Conservation (phyloP, 1,140 invertebrate genomes). For the Drosophila pandora region DNA sequence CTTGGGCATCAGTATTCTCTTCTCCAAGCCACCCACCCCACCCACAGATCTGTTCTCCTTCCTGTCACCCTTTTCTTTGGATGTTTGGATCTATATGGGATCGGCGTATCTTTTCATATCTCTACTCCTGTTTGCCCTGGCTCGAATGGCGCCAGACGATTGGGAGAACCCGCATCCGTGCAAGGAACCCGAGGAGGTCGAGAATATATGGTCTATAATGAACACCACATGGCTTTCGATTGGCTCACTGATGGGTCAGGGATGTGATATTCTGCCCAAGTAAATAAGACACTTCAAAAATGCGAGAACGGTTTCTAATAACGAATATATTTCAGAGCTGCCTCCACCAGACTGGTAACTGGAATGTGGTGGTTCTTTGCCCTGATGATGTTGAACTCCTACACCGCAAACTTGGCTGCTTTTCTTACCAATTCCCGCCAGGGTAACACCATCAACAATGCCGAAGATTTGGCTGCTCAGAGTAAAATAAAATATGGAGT, state of each 20-base stretch:
- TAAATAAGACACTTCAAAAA: conserved; percentile 84
- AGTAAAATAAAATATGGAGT: conserved; percentile 95
- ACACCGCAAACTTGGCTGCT: conserved; percentile 97
- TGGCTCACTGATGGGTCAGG: conserved; percentile 92
- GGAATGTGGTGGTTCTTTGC: conserved; percentile 99
- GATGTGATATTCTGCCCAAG: conserved; percentile 90
- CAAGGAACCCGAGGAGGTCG: conserved; percentile 90
- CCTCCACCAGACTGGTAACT: conserved; percentile 91
- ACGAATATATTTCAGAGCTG: conserved; percentile 89
- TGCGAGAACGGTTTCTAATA: no score
- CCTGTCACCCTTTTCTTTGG: conserved; percentile 92
- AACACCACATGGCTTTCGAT: conserved; percentile 92
- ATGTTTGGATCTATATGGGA: conserved; percentile 97
- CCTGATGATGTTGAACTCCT: conserved; percentile 97
- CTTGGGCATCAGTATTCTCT: conserved; percentile 92
- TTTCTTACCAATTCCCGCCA: conserved; percentile 95
- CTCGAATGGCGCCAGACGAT: conserved; percentile 92
- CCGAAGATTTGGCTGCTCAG: conserved; percentile 95
- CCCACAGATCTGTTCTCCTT: conserved; percentile 93
- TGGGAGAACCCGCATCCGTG: conserved; percentile 96
- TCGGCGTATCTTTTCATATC: conserved; percentile 94
- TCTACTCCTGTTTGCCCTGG: conserved; percentile 90
- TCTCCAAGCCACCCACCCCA: conserved; percentile 88
- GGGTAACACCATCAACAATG: conserved; percentile 92
- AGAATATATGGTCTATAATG: conserved; percentile 91